Evolutionary conservation across 23 tunicate species (phyloP).

Genomic region (Phallusia fumigata): DNA sequence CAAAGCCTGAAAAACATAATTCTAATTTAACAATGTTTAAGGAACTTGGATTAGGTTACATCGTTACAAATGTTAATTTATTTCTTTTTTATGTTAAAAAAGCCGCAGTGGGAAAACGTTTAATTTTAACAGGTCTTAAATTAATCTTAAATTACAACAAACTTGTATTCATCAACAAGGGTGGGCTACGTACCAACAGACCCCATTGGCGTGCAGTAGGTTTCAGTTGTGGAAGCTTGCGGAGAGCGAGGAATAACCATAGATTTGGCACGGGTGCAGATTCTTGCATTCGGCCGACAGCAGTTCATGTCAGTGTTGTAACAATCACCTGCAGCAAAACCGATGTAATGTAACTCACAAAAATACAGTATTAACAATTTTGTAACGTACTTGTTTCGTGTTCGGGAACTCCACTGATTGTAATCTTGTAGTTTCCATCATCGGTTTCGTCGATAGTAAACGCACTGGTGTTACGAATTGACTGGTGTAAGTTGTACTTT

Average conservation of each 20-base stretch:
- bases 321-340: background rate
- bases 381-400: background rate
- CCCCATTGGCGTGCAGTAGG: background rate
- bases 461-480: background rate
- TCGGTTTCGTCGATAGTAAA: background rate
- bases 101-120: background rate
- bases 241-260: background rate
- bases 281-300: background rate
- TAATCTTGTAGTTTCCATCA: background rate
- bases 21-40: too few relatives aligned
- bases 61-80: too few relatives aligned
- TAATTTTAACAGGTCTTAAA: too few relatives aligned
- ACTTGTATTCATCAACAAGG: too few relatives aligned
- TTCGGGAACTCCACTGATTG: background rate
- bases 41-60: too few relatives aligned
- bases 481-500: background rate
- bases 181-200: background rate
- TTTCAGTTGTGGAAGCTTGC: background rate
- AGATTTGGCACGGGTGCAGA: background rate
- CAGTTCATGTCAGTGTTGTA: conserved; percentile 9
- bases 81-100: too few relatives aligned
- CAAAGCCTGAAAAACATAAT: too few relatives aligned
- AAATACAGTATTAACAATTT: too few relatives aligned
- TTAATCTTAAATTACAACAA: too few relatives aligned
- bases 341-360: too few relatives aligned